phyloP scores from a whole-genome alignment of 2,797 vertebrate species.

The Prionace glauca region DNA sequence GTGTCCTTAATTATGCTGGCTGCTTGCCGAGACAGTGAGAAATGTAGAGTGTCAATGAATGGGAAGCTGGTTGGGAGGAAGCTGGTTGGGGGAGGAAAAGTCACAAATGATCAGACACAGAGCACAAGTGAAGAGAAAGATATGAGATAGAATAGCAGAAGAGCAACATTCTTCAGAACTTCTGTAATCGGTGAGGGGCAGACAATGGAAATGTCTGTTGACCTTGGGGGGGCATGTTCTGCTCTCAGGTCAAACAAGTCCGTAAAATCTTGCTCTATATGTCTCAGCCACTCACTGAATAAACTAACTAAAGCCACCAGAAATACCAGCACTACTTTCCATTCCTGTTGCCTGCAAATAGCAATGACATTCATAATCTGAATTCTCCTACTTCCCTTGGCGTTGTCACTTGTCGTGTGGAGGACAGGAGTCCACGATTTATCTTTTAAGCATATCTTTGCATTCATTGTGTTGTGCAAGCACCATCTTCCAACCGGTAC shows the following conservation, averaged over 20 bases:
- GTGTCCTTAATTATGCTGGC: no score
- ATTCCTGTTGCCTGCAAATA: not conserved
- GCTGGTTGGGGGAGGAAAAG: not conserved
- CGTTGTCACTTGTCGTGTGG: not conserved
- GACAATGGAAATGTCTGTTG: no score
- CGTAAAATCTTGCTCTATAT: no score
- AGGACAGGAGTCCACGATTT: not conserved
- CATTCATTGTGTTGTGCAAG: not conserved
- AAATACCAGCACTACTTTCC: not conserved
- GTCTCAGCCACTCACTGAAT: no score
- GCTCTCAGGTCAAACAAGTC: no score
- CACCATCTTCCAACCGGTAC: not conserved
- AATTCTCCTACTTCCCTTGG: not conserved
- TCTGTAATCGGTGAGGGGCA: not conserved
- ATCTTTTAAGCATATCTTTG: not conserved
- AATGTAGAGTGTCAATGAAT: no score
- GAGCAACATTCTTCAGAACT: not conserved
- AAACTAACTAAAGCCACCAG: not conserved
- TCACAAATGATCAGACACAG: not conserved
- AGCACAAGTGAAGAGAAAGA: not conserved
- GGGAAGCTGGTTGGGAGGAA: no score
- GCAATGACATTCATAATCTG: not conserved
- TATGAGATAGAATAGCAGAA: not conserved
- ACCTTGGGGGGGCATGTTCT: no score
- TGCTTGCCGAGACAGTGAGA: no score